These are phyloP conservation scores for Ochotona curzoniae DNA, from an alignment of 2,113 vertebrate genomes.

Conservation along the genomic window DNA sequence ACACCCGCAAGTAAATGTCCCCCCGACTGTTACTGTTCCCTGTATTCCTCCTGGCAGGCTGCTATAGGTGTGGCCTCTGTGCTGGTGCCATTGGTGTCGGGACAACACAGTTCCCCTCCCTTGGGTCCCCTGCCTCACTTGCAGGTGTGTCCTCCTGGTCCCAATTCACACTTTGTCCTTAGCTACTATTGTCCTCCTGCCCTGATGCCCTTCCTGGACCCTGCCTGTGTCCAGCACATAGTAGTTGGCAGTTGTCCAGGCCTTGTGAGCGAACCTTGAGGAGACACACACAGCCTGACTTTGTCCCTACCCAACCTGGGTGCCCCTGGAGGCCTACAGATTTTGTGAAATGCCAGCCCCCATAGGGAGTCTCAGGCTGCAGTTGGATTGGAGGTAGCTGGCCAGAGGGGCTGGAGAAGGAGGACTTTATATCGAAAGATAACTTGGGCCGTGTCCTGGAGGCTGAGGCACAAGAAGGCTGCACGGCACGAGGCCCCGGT, in stretches of 20 bases:
- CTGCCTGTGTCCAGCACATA: background rate
- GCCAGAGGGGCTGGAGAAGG: background rate
- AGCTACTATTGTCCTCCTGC: fast-evolving
- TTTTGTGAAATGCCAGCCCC: background rate
- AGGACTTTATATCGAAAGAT: background rate
- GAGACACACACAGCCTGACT: background rate
- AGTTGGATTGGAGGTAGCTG: background rate
- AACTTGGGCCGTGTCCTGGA: background rate
- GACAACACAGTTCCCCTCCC: fast-evolving
- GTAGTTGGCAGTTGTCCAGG: background rate
- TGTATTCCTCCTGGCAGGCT: too few relatives aligned
- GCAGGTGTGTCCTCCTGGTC: background rate
- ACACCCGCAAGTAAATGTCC: conserved; percentile 93
- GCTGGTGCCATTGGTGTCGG: background rate
- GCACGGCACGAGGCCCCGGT: background rate
- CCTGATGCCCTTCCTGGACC: background rate
- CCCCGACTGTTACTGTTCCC: too few relatives aligned
- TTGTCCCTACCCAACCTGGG: fast-evolving
- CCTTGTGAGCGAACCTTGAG: background rate
- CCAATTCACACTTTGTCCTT: background rate
- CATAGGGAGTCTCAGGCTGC: background rate
- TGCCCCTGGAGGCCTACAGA: background rate
- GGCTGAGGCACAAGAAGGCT: background rate
- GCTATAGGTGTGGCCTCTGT: background rate
- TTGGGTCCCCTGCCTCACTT: too few relatives aligned